Evolutionary conservation across 2,888 invertebrate species (phyloP).

Genomic region (Lochmaea crataegi): DNA sequence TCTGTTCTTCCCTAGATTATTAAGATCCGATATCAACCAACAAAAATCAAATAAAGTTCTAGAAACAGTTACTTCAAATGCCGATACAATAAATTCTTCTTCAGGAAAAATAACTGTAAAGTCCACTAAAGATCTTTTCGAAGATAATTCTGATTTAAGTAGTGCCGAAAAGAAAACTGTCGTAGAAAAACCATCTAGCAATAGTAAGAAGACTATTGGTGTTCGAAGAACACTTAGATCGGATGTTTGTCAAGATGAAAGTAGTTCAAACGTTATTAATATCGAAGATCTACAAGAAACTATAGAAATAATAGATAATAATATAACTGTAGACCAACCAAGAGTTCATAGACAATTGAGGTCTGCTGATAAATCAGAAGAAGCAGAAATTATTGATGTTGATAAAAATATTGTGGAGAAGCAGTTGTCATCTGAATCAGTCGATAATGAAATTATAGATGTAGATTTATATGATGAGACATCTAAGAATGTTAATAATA

Average conservation of each 20-base stretch:
- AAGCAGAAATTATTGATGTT: neutral
- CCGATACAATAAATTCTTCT: neutral
- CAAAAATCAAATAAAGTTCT: constrained; percentile 9
- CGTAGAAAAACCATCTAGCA: neutral
- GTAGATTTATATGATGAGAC: constrained; percentile 4
- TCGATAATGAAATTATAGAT: neutral
- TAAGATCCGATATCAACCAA: constrained; percentile 23
- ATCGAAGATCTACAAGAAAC: constrained; percentile 5
- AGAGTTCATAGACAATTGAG: constrained; percentile 11
- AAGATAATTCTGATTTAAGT: constrained; percentile 7
- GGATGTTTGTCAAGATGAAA: constrained; percentile 13
- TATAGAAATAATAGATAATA: constrained; percentile 4
- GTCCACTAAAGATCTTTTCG: constrained; percentile 12
- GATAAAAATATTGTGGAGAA: neutral
- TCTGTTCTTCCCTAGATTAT: constrained; percentile 18
- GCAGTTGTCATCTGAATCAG: neutral
- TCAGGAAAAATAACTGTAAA: constrained; percentile 16
- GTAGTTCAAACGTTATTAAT: neutral
- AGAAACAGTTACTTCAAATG: neutral
- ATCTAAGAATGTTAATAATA: neutral
- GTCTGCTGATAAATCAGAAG: constrained; percentile 1
- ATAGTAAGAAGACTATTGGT: neutral
- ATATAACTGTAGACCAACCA: neutral
- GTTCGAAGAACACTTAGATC: constrained; percentile 11
- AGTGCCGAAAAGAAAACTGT: neutral